A percentile compares a stretch with the other conserved stretches of the same genome.
These are phyloP conservation scores for Caloenas nicobarica DNA, from an alignment of 2,113 vertebrate genomes.

Conservation along the genomic window DNA sequence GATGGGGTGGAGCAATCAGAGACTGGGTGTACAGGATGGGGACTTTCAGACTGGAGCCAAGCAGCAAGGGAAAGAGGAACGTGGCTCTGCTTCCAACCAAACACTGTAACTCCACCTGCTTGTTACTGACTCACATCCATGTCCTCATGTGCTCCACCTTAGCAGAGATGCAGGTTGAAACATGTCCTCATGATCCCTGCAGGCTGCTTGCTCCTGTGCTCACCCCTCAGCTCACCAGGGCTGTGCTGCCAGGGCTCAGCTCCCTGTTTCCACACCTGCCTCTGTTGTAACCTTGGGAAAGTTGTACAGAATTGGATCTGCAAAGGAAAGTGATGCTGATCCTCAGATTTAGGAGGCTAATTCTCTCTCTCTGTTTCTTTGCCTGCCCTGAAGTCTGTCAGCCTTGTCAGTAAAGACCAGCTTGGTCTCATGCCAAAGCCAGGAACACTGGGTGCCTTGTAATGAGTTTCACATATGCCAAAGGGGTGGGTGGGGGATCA, in stretches of 20 bases:
- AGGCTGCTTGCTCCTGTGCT: background rate
- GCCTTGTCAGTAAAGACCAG: background rate
- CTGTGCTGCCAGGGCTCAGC: background rate
- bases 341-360: background rate
- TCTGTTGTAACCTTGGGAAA: background rate
- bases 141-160: background rate
- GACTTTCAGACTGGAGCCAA: background rate
- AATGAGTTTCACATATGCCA: background rate
- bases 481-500: background rate
- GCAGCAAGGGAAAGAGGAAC: background rate
- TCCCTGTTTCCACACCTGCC: background rate
- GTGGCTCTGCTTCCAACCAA: fast-evolving
- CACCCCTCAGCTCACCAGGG: background rate
- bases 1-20: background rate
- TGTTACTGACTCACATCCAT: background rate
- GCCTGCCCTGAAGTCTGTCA: background rate
- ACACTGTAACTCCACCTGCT: background rate
- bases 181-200: background rate
- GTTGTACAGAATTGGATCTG: background rate
- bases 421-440: constrained; percentile 17
- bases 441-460: constrained; percentile 40
- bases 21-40: background rate
- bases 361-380: constrained; percentile 2
- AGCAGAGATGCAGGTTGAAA: background rate
- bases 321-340: constrained; percentile 4